A percentile compares a stretch with the other conserved stretches of the same genome.
Evolutionary conservation across 2,888 invertebrate species (phyloP).

Genomic region (Agonum fuliginosum): DNA sequence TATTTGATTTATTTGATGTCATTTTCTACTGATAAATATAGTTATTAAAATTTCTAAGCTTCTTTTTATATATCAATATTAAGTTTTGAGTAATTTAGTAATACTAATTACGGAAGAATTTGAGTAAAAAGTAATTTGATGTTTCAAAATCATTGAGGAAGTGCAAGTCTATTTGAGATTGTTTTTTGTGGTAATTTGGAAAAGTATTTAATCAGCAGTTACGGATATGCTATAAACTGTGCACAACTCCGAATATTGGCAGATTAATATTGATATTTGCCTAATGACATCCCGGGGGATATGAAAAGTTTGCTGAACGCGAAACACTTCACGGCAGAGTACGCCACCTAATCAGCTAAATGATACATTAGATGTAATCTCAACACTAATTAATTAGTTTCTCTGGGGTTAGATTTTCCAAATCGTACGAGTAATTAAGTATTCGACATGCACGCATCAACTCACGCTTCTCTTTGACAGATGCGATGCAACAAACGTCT

Average conservation of each 20-base stretch:
- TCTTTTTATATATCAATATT: too few relatives aligned
- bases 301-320: conserved; percentile 58
- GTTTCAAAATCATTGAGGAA: too few relatives aligned
- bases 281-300: conserved; percentile 59
- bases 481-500: conserved; percentile 2
- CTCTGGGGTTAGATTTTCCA: conserved; percentile 64
- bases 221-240: conserved; percentile 27
- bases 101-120: too few relatives aligned
- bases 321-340: conserved; percentile 57
- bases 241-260: conserved; percentile 59
- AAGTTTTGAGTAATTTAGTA: too few relatives aligned
- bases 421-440: conserved; percentile 56
- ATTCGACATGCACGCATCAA: conserved; percentile 53
- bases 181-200: conserved; percentile 37
- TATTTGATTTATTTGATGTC: too few relatives aligned
- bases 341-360: conserved; percentile 64
- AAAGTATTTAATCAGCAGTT: conserved; percentile 52
- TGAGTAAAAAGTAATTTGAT: too few relatives aligned
- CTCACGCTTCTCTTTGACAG: conserved; percentile 12
- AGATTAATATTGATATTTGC: conserved; percentile 60
- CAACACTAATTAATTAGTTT: conserved; percentile 65
- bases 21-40: too few relatives aligned
- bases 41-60: too few relatives aligned
- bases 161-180: not conserved
- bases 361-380: conserved; percentile 66